Base-by-base conservation (phyloP, 2,888 invertebrate genomes). In the Nycteola revayana region DNA sequence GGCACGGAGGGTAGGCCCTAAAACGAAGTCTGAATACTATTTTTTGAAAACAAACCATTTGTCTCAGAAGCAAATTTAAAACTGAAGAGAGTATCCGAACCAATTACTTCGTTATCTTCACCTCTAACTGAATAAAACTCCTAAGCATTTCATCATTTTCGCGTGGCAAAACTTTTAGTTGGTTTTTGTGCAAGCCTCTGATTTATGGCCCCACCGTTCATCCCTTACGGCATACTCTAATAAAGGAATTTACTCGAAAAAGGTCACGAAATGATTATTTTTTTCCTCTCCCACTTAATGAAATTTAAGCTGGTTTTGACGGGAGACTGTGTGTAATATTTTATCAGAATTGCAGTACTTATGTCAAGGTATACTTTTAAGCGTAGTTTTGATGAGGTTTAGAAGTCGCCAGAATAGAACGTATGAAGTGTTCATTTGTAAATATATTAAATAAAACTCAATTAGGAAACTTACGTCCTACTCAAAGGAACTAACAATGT, bases 71-170 rank as follows among this genome's bases (percentile, higher is more conserved):
- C 17, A 26, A 42, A 31, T 26, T 24, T 26, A 26, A 47, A 54
- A 45, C 25, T 32, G 36, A 52, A 50, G 50, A 50, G 50, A 52
- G 49, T 55, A 49, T 52, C 22, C 42, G 59, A 58, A 65, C 75
- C 80, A 82, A 85, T 82, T 80, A 81, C 72, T 65, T 66, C 70
- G 69, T 78, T 81, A 84, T 84, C 82, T 76, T 51, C 50, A 53
- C 67, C 66, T 72, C 62, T 83, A 83, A 85, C 82, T 83, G 84
- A 86, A 85, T 81, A 78, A 78, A 83, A 76, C 73, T 74, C 71
- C 40, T 57, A 59, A 67, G 60, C 80, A 66, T 75, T 85, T 74
- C 82, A 85, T 86, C 84, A 85, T 84, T 79, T 75, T 78, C 74
- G 68, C 75, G 70, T 66, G 69, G 74, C 60, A 36, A 63, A 81